Conservation (phyloP, 1,140 invertebrate species). For the Drosophila nasuta region DNA sequence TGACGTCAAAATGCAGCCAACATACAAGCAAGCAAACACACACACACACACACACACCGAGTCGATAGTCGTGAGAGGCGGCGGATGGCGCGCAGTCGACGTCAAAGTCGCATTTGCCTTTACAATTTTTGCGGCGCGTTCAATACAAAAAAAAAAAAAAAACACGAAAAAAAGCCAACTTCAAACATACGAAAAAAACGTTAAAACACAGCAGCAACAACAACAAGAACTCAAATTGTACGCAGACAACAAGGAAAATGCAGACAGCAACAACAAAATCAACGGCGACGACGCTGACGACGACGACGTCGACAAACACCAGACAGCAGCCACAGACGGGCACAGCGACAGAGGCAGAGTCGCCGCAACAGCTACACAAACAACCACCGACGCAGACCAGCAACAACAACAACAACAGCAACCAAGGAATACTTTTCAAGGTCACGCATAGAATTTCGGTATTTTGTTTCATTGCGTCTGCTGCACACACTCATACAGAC, state of each 20-base stretch:
- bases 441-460: conserved; percentile 83
- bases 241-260: conserved; percentile 81
- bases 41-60: conserved; percentile 2
- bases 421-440: conserved; percentile 82
- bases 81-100: conserved; percentile 38
- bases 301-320: conserved; percentile 46
- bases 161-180: conserved; percentile 57
- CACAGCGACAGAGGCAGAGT: conserved; percentile 38
- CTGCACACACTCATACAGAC: conserved; percentile 59
- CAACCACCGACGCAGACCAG: conserved; percentile 71
- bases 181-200: conserved; percentile 50
- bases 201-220: conserved; percentile 42
- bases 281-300: conserved; percentile 31
- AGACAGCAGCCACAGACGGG: conserved; percentile 52
- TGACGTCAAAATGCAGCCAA: conserved; percentile 74
- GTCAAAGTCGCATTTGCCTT: conserved; percentile 66
- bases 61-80: conserved; percentile 33
- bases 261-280: conserved; percentile 70
- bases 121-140: conserved; percentile 72
- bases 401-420: conserved; percentile 54
- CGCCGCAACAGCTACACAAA: conserved; percentile 59
- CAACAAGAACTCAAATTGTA: conserved; percentile 55
- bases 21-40: conserved; percentile 37
- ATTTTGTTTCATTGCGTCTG: conserved; percentile 81
- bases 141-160: conserved; percentile 60